Percentiles rank a stretch among this genome's conserved stretches.
Evolutionary conservation across 1,140 invertebrate species (phyloP).

Genomic region (Drosophila pseudoananassae): DNA sequence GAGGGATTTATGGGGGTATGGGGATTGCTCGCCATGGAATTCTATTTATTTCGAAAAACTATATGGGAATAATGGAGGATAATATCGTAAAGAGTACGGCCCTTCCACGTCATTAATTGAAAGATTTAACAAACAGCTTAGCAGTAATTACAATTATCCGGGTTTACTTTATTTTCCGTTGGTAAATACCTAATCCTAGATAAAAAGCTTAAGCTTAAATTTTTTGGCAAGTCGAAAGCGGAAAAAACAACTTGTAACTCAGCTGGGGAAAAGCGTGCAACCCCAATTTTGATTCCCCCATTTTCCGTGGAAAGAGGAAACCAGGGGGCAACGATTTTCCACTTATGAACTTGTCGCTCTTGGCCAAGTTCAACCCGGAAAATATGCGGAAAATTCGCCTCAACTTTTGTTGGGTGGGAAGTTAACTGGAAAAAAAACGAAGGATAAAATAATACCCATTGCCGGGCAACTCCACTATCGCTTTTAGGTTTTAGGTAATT

Average conservation of each 20-base stretch:
- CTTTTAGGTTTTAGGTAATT: conserved; percentile 56
- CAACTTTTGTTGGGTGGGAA: neutral
- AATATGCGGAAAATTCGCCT: conserved; percentile 10
- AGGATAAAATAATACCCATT: neutral
- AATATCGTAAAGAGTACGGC: conserved; percentile 1
- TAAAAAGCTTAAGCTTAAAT: conserved; percentile 12
- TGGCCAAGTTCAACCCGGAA: conserved; percentile 38
- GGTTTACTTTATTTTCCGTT: neutral
- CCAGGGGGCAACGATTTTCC: conserved; percentile 47
- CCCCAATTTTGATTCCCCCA: neutral
- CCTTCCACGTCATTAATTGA: neutral
- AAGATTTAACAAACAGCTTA: neutral
- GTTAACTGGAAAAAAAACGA: neutral
- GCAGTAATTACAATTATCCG: neutral
- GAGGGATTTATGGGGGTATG: no score
- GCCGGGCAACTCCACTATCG: conserved; percentile 4
- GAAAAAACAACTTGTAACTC: conserved; percentile 59
- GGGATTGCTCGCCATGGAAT: neutral
- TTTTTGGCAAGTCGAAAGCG: conserved; percentile 11
- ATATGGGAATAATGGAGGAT: neutral
- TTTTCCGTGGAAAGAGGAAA: conserved; percentile 13
- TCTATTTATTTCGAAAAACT: no score
- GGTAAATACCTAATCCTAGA: neutral
- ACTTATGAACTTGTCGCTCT: conserved; percentile 68
- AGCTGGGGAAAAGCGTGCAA: neutral